phyloP scores from a whole-genome alignment of 1,140 invertebrate species.

The Rhopalosiphum padi region DNA sequence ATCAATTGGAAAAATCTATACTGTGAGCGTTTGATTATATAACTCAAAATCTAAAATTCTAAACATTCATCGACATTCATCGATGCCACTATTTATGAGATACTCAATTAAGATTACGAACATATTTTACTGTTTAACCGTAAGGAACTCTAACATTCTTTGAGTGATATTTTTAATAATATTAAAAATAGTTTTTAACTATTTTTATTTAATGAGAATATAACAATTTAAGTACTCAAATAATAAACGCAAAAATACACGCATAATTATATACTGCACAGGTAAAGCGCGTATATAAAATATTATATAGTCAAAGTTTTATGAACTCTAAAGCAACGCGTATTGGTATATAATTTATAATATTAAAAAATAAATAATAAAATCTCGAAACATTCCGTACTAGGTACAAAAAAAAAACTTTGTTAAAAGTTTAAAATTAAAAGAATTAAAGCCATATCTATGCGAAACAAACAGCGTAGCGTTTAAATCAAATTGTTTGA shows the following conservation, averaged over 20 bases:
- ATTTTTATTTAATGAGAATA: background rate
- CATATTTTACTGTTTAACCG: too few species aligned
- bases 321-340: background rate
- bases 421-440: slow-evolving; percentile 19
- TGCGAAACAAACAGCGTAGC: background rate
- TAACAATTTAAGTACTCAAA: background rate
- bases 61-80: too few species aligned
- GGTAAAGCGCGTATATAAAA: background rate
- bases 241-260: background rate
- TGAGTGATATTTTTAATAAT: background rate
- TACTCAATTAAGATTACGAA: too few species aligned
- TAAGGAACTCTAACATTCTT: background rate
- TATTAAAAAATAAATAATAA: background rate
- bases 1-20: too few species aligned
- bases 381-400: background rate
- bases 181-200: background rate
- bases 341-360: background rate
- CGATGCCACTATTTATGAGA: too few species aligned
- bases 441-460: background rate
- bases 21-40: too few species aligned
- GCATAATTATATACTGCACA: background rate
- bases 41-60: too few species aligned
- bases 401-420: slow-evolving; percentile 32
- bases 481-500: slow-evolving; percentile 12
- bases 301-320: background rate